phyloP scores from a whole-genome alignment of 2,888 invertebrate genomes.

The Sturmia bella region DNA sequence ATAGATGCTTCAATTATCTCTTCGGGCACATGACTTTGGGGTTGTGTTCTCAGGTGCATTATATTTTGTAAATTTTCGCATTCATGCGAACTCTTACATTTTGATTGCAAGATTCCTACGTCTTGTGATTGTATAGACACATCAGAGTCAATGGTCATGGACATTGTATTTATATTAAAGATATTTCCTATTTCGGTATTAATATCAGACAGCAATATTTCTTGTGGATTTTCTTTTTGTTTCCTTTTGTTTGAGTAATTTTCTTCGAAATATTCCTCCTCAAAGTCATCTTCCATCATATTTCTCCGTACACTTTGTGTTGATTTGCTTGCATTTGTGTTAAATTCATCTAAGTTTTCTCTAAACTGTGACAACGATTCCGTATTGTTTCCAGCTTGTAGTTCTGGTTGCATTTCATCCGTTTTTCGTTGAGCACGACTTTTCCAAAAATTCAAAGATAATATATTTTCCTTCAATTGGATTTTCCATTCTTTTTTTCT shows the following conservation, averaged over 20 bases:
- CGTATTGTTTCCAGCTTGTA: background rate
- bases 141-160: slow-evolving; percentile 39
- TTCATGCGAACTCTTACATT: slow-evolving; percentile 27
- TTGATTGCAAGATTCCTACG: slow-evolving; percentile 2
- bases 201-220: slow-evolving; percentile 36
- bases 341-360: too few relatives aligned
- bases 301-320: too few relatives aligned
- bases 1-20: too few relatives aligned
- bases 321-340: too few relatives aligned
- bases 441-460: slow-evolving; percentile 47
- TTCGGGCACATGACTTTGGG: slow-evolving; percentile 7
- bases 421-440: slow-evolving; percentile 9
- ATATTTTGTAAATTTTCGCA: slow-evolving; percentile 44
- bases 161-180: slow-evolving; percentile 33
- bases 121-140: slow-evolving; percentile 17
- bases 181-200: slow-evolving; percentile 32
- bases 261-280: background rate
- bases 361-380: too few relatives aligned
- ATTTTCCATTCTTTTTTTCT: slow-evolving; percentile 30
- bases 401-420: background rate
- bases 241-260: background rate
- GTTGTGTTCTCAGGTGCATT: slow-evolving; percentile 46
- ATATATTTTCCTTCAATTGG: slow-evolving; percentile 43
- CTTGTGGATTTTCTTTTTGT: too few relatives aligned
- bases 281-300: background rate